Conservation (phyloP, 1,140 invertebrate genomes). For the Propsilocerus akamusi region DNA sequence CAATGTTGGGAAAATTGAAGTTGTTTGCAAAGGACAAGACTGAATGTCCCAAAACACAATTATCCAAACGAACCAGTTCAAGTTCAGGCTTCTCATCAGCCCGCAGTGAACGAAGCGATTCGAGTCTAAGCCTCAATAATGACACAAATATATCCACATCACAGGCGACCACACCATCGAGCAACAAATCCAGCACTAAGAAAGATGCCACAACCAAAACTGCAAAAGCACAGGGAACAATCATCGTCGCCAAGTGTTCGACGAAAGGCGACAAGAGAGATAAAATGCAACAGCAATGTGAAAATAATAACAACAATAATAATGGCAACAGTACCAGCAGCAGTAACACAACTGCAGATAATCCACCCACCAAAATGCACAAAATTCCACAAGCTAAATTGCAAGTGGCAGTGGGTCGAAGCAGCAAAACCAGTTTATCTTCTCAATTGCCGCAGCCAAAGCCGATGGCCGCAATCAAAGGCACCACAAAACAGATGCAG, state of each 20-base stretch:
- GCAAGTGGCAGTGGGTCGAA: not conserved
- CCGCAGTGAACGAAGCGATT: conserved; percentile 39
- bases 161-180: not conserved
- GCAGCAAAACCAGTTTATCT: conserved; percentile 11
- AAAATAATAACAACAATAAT: not conserved
- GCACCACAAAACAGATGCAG: conserved; percentile 44
- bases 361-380: conserved; percentile 4
- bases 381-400: not conserved
- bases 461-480: conserved; percentile 77
- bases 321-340: not conserved
- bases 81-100: conserved; percentile 80
- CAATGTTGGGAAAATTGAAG: conserved; percentile 84
- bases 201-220: not conserved
- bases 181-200: not conserved
- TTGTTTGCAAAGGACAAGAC: conserved; percentile 71
- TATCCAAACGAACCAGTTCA: conserved; percentile 70
- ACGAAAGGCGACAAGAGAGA: conserved; percentile 1
- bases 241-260: not conserved
- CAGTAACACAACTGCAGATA: not conserved
- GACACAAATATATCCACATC: conserved; percentile 5
- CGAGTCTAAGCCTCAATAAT: conserved; percentile 36
- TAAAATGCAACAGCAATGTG: not conserved
- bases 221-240: not conserved
- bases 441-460: conserved; percentile 34
- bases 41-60: conserved; percentile 31